Percentiles rank a stretch among this genome's conserved stretches.
Evolutionary conservation across 35 echinoderm and acorn worm genomes (phyloP).

Genomic region (Ophioderma brevispina): DNA sequence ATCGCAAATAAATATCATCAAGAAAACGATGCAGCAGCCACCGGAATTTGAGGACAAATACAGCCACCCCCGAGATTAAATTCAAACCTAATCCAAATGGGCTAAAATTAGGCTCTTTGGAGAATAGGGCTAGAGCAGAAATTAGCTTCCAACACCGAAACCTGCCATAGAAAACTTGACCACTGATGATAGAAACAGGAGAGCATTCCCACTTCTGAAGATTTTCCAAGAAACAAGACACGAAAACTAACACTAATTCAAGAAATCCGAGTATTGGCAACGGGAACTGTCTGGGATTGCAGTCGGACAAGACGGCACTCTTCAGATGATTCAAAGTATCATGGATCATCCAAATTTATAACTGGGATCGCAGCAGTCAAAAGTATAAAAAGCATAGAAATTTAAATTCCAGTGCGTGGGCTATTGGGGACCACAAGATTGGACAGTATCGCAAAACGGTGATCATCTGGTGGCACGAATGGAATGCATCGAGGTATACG

Average conservation of each 20-base stretch:
- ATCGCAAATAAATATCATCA: background rate
- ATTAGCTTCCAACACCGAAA: too few species aligned
- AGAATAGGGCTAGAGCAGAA: background rate
- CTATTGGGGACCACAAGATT: background rate
- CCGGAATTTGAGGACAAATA: background rate
- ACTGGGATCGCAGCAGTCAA: background rate
- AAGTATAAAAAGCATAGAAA: background rate
- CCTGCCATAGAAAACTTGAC: too few species aligned
- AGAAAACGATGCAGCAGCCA: background rate
- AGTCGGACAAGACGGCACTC: background rate
- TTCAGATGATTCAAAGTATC: background rate
- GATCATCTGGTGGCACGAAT: background rate
- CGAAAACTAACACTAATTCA: background rate
- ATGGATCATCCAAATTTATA: background rate
- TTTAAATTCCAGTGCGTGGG: background rate
- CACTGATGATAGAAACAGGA: too few species aligned
- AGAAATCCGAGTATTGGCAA: background rate
- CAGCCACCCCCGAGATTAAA: background rate
- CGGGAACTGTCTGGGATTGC: background rate
- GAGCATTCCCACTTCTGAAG: too few species aligned
- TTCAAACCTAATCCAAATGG: background rate
- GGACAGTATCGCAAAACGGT: background rate
- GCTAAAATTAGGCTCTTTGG: background rate
- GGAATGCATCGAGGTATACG: background rate
- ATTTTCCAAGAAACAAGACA: too few species aligned